phyloP scores from a whole-genome alignment of 1,140 invertebrate genomes.

The Leptonema lineaticorne region DNA sequence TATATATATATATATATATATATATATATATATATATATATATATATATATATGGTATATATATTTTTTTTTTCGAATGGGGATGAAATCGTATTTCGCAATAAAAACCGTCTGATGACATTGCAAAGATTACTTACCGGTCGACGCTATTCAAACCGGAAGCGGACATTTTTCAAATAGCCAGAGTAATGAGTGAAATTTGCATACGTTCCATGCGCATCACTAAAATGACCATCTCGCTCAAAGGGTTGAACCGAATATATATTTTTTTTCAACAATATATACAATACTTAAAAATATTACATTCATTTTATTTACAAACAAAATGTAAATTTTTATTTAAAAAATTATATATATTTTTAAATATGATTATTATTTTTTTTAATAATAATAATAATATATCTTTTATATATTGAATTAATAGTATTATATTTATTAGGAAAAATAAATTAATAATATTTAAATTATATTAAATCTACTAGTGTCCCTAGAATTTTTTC shows the following conservation, averaged over 20 bases:
- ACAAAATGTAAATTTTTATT: neutral
- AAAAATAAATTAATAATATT: too few relatives aligned
- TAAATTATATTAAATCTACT: neutral
- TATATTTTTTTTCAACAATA: too few relatives aligned
- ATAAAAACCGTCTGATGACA: constrained; percentile 22
- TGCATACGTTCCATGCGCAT: constrained; percentile 29
- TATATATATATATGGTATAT: too few relatives aligned
- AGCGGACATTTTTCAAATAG: constrained; percentile 38
- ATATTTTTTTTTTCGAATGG: too few relatives aligned
- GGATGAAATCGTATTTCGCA: too few relatives aligned
- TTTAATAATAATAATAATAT: too few relatives aligned
- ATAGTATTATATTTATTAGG: too few relatives aligned
- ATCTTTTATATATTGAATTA: too few relatives aligned
- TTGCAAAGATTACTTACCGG: constrained; percentile 32
- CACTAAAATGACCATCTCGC: neutral
- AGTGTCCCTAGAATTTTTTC: constrained; percentile 23
- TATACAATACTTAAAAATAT: too few relatives aligned
- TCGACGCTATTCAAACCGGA: constrained; percentile 16
- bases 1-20: too few relatives aligned
- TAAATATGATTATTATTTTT: neutral
- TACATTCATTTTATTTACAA: too few relatives aligned
- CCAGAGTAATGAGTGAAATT: constrained; percentile 38
- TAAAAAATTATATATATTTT: neutral
- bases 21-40: too few relatives aligned
- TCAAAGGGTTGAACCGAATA: neutral